Evolutionary conservation across 2,888 invertebrate species (phyloP).

Genomic region (Harpalus rubripes): DNA sequence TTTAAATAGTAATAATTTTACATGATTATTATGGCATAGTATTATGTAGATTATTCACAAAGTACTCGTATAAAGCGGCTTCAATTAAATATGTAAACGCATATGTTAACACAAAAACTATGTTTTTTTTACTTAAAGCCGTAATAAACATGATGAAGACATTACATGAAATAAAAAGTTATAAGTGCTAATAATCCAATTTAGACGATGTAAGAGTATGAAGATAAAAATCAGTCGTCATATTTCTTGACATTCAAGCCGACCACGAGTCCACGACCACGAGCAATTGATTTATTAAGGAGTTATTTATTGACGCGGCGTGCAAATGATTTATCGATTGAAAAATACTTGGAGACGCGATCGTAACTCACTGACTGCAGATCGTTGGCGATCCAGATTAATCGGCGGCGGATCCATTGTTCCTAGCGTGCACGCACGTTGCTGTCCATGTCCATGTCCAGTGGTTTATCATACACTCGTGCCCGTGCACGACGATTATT

Average conservation of each 20-base stretch:
- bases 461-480: slow-evolving; percentile 19
- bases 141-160: too few relatives aligned
- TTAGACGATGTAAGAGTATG: neutral
- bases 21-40: too few relatives aligned
- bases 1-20: too few relatives aligned
- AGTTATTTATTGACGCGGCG: slow-evolving; percentile 49
- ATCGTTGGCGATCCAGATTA: slow-evolving; percentile 46
- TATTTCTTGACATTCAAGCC: slow-evolving; percentile 11
- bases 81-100: too few relatives aligned
- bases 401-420: slow-evolving; percentile 39
- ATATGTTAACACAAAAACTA: too few relatives aligned
- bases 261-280: slow-evolving; percentile 13
- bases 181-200: too few relatives aligned
- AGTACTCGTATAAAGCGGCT: too few relatives aligned
- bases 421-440: slow-evolving; percentile 23
- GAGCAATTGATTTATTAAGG: slow-evolving; percentile 41
- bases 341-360: slow-evolving; percentile 47
- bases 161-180: too few relatives aligned
- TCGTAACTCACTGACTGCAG: slow-evolving; percentile 36
- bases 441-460: neutral
- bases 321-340: slow-evolving; percentile 53
- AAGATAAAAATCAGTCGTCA: slow-evolving; percentile 38
- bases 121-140: too few relatives aligned
- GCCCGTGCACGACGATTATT: slow-evolving; percentile 8
- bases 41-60: too few relatives aligned